These are phyloP conservation scores for Amblyopsis hoosieri DNA, from an alignment of 2,797 vertebrate species.

Conservation along the genomic window DNA sequence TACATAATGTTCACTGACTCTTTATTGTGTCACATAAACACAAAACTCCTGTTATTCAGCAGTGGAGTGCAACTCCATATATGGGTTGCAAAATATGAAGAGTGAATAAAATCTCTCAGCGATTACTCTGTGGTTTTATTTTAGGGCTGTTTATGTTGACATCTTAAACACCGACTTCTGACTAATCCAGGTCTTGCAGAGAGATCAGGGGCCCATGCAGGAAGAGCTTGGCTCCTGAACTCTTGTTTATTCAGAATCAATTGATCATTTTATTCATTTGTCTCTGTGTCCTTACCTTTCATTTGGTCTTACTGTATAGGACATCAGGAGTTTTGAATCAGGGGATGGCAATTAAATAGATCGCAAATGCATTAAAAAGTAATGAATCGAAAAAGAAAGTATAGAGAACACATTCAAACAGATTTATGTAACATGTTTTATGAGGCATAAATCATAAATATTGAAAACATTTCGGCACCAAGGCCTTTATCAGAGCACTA, in stretches of 20 bases:
- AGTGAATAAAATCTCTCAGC: constrained; percentile 41
- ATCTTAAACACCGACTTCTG: constrained; percentile 10
- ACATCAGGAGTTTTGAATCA: constrained; percentile 1
- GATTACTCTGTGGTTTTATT: constrained; percentile 27
- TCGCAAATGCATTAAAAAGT: neutral
- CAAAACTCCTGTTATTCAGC: constrained; percentile 41
- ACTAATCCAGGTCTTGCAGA: constrained; percentile 12
- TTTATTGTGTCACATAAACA: constrained; percentile 61
- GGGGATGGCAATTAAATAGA: constrained; percentile 4
- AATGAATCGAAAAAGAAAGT: no score
- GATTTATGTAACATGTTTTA: no score
- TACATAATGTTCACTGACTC: constrained; percentile 39
- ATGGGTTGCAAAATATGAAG: constrained; percentile 53
- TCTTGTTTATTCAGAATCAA: constrained; percentile 46
- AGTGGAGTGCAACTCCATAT: constrained; percentile 54
- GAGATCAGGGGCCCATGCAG: constrained; percentile 8
- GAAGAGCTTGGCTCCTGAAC: constrained; percentile 39
- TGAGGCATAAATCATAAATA: no score
- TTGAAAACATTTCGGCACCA: no score
- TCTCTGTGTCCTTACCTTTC: constrained; percentile 5
- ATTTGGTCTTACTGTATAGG: neutral
- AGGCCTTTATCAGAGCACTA: no score
- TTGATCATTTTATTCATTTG: constrained; percentile 13
- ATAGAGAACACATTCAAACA: no score
- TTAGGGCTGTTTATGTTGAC: constrained; percentile 42